Evolutionary conservation across 1,140 invertebrate genomes (phyloP).

Genomic region (Ylistrum balloti): DNA sequence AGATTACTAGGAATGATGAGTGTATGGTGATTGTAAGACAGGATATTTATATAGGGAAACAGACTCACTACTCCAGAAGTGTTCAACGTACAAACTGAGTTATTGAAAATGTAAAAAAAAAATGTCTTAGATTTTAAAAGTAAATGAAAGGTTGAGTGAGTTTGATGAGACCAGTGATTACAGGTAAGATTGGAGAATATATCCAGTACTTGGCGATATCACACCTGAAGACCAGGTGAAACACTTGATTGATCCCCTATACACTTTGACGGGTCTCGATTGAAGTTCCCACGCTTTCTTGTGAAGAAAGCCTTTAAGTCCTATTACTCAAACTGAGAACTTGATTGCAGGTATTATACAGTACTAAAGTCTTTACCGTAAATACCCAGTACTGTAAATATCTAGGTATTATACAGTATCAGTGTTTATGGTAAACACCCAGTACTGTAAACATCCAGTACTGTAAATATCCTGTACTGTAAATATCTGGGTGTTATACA

Average conservation of each 20-base stretch:
- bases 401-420: too few species aligned
- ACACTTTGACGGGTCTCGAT: background rate
- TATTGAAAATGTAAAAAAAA: too few species aligned
- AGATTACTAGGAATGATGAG: too few species aligned
- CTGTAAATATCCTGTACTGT: too few species aligned
- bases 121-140: too few species aligned
- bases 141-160: background rate
- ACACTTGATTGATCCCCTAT: background rate
- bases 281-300: conserved; percentile 11
- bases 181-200: background rate
- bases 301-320: background rate
- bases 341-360: background rate
- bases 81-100: too few species aligned
- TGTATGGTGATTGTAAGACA: too few species aligned
- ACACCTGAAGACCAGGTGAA: conserved; percentile 6
- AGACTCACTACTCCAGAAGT: too few species aligned
- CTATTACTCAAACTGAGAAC: conserved; percentile 19
- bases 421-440: too few species aligned
- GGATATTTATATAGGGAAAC: too few species aligned
- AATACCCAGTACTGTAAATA: background rate
- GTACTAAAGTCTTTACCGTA: background rate
- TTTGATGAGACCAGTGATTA: background rate
- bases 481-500: too few species aligned
- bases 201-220: background rate
- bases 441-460: too few species aligned